Base-by-base conservation (phyloP, 2,113 vertebrate species). In the Talpa occidentalis region DNA sequence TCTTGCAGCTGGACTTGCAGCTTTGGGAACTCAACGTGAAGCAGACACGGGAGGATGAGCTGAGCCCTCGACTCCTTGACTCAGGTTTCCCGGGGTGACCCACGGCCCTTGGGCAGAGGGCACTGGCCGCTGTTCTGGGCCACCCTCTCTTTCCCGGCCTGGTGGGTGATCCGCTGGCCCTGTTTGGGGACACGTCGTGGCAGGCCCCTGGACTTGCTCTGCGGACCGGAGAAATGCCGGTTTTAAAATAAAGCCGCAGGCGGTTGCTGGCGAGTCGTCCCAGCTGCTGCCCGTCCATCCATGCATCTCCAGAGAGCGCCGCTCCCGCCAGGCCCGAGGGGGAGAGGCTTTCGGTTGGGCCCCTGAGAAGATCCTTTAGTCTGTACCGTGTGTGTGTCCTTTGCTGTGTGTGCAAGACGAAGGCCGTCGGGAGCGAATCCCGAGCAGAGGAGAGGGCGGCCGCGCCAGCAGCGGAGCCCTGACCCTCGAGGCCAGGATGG, bases 21-120 rank as follows among this genome's bases (percentile, higher is more conserved):
- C 92, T 95, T 90, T 94, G 92, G 96, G 9, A 83, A 96, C 95
- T 93, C 3, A 15, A 2, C 44, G 2, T 15, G 85, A 94, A 96
- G 92, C n/a, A 80, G 97, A 97, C 97, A 96, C 87, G 86, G 90
- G 93, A 97, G 88, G 94, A 97, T 90, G 95, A 91, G 93, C 97
- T 95, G 96, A 98, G 91, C 74, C 86, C 93, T 66, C 86, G 97
- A 91, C 97, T 95, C 95, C 92, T 96, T 90, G 94, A 95, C 56
- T 69, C 52, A 26, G 52, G n/a, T 52, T 49, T 67, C 42, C 72
- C 1, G 26, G n/a, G 76, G 70, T 47, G 73, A 69, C 49, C 17
- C n/a, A n/a, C n/a, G n/a, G n/a, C n/a, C n/a, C n/a, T n/a, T n/a
- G n/a, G n/a, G n/a, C n/a, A n/a, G n/a, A n/a, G n/a, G n/a, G n/a